These are phyloP conservation scores for Hippocampus mohnikei DNA, from an alignment of 2,113 vertebrate genomes.

Conservation along the genomic window DNA sequence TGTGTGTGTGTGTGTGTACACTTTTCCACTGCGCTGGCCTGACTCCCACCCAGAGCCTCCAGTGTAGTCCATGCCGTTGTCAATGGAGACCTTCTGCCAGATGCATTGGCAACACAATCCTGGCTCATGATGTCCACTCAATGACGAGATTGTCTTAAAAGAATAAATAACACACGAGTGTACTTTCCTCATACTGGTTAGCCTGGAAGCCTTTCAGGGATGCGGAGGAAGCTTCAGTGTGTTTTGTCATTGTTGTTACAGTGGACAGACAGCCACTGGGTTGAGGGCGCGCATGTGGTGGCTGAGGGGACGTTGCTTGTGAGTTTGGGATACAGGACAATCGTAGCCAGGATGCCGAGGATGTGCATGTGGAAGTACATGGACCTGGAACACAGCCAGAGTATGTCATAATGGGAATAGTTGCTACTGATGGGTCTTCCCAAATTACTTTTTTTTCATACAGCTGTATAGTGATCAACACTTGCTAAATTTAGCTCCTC, in stretches of 20 bases:
- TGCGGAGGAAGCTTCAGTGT: slow-evolving; percentile 46
- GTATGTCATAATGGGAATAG: not conserved
- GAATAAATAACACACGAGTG: not conserved
- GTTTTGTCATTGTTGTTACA: slow-evolving; percentile 73
- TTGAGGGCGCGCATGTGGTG: slow-evolving; percentile 18
- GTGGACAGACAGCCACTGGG: slow-evolving; percentile 48
- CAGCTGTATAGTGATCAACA: no score
- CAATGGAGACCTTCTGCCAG: not conserved
- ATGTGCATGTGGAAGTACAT: slow-evolving; percentile 92
- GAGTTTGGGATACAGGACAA: slow-evolving; percentile 69
- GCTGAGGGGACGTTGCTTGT: slow-evolving; percentile 43
- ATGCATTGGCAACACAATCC: not conserved
- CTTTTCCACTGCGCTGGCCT: not conserved
- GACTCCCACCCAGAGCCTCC: not conserved
- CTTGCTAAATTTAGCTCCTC: no score
- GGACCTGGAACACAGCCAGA: slow-evolving; percentile 74
- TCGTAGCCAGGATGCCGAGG: slow-evolving; percentile 80
- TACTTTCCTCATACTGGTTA: not conserved
- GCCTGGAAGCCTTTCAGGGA: not conserved
- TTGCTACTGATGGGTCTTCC: not conserved
- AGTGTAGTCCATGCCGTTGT: not conserved
- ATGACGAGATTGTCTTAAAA: not conserved
- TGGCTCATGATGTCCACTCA: not conserved
- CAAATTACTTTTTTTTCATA: no score
- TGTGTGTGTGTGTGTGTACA: not conserved